These are phyloP conservation scores for Caiman crocodilus DNA, from an alignment of 2,797 vertebrate species.

Conservation along the genomic window DNA sequence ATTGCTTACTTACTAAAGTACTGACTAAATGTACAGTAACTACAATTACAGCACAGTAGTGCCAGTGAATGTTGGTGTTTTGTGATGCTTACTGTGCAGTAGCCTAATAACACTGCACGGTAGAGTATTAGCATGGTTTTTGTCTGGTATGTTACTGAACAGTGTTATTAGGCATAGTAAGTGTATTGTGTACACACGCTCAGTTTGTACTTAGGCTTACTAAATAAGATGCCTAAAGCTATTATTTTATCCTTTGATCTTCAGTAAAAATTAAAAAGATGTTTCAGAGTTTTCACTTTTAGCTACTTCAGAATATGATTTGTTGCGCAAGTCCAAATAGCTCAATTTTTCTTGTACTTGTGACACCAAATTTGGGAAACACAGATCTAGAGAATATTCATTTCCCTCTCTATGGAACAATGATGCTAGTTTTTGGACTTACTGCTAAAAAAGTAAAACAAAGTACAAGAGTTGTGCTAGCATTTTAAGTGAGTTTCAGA, in stretches of 20 bases:
- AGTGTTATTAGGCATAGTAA: too few species aligned
- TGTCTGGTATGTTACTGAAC: too few species aligned
- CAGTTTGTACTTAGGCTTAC: too few species aligned
- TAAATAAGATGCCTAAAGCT: neutral
- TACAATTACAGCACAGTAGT: too few species aligned
- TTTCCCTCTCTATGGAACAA: neutral
- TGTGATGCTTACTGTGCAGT: too few species aligned
- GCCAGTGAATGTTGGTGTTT: too few species aligned
- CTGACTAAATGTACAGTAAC: too few species aligned
- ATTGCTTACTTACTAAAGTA: too few species aligned
- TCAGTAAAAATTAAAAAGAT: neutral
- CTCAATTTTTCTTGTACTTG: neutral
- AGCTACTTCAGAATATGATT: too few species aligned
- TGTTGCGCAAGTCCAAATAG: neutral
- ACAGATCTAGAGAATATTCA: neutral
- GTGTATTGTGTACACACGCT: too few species aligned
- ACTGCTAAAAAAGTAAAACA: fast-evolving
- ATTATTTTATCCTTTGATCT: neutral
- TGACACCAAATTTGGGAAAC: neutral
- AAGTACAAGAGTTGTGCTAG: neutral
- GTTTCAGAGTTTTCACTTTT: neutral
- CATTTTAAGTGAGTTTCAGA: neutral
- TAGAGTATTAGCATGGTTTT: too few species aligned
- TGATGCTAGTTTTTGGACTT: neutral
- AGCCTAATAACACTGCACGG: too few species aligned